Base-by-base conservation (phyloP, 2,888 invertebrate species). In the Myopa testacea region DNA sequence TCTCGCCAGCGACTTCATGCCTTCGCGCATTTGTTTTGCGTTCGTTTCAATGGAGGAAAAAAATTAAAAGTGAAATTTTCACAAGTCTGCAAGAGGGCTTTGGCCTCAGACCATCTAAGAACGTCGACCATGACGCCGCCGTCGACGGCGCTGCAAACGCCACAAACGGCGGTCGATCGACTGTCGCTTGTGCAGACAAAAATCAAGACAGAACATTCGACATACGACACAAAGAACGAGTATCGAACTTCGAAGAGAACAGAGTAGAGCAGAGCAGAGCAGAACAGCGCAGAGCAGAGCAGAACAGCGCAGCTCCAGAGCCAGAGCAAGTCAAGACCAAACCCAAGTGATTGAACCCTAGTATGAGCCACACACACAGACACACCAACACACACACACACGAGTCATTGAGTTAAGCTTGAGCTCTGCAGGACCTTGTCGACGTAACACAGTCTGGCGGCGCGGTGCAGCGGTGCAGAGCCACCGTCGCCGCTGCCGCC, bases 11-110 rank as follows among this genome's bases (percentile, higher is more conserved):
- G 55, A 40, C 34, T 58, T 70, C 62, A 26, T 60, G 38, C 55
- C 1, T 58, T 58, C 45, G 72, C 10, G 34, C 50, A 50, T 16
- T 70, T 76, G 76, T 60, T 70, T 19, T 62, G 52, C 75, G 73
- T 65, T 81, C 78, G 79, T 78, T 60, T 80, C 79, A 84, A 84
- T 85, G 85, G 81, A 81, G 84, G 84, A 82, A 85, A 88, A 88
- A 87, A 88, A 87, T 88, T 88, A 88, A 88, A 88, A 88, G 88
- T 88, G 88, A 88, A 88, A 88, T 85, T 88, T 88, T 84, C 68
- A 58, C 68, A 14, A 69, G 69, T 69, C 75, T 75, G 75, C 69
- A 75, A 58, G 81, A 84, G 86, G 86, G 85, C 86, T 85, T 86
- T 86, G 86, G 78, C 86, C 86, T 83, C 86, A 77, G 86, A 65